Evolutionary conservation across 2,888 invertebrate genomes (phyloP), one percentile per base, ranked within the genome.

Genomic region (Sphaeridia pumilis): DNA sequence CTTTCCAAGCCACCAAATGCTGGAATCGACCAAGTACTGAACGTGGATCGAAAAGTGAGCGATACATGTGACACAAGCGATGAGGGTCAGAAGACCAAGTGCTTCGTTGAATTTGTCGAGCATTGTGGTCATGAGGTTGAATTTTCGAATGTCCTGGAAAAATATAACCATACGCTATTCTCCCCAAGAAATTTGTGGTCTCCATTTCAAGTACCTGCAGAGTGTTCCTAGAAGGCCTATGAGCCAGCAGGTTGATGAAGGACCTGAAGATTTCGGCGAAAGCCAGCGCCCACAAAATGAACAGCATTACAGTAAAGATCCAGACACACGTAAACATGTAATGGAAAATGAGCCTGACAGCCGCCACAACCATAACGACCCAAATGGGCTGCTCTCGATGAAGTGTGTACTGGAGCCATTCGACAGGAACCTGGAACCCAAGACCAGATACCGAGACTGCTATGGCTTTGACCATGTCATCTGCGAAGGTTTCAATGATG

Each of bases 101-200:
- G 49, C 49, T n/a, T 21, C 2, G 21, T 49, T 49, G 49, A 26
- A 49, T n/a, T 27, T 12, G 5, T 49, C 49, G 12, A 49, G 20
- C 4, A 49, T 27, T 14, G 31, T 35, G 7, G 49, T 43, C 24
- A 49, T 43, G 2, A 21, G 25, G 17, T 49, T 49, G 34, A 49
- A 49, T 22, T 22, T 34, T 14, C 49, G 27, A 2, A 49, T 28
- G 27, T 49, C 49, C 49, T 49, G 48, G 7, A 38, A 38, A 38
- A 7, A 38, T 38, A 38, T 20, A 38, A 38, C 20, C 38, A 17
- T 38, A 17, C 20, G 38, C 7, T 5, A 12, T 17, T 38, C 5
- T 38, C 7, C 38, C 4, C 38, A 38, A 31, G 31, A 7, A 31
- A 31, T 31, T 14, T 10, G 31, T n/a, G n/a, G n/a, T n/a, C n/a